Conservation (phyloP, 1,140 invertebrate species). For the Cydia pomonella region DNA sequence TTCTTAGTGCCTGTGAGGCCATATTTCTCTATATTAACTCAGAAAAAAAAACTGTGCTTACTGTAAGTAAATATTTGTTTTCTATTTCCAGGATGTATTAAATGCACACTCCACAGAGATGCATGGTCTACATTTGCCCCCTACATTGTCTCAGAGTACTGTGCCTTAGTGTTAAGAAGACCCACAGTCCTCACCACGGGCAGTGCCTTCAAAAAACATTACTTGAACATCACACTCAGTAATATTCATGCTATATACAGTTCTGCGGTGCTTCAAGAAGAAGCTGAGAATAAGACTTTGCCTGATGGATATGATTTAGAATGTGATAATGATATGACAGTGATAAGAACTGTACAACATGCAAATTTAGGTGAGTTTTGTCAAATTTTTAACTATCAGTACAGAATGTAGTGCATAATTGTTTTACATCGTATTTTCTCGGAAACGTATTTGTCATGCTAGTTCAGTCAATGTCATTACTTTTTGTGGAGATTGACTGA, state of each 20-base stretch:
- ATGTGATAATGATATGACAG: constrained; percentile 58
- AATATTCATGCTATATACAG: constrained; percentile 70
- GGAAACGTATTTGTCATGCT: no score
- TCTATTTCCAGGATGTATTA: constrained; percentile 64
- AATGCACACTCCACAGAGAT: constrained; percentile 74
- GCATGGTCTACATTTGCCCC: constrained; percentile 66
- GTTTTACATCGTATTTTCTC: no score
- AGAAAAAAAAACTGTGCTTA: neutral
- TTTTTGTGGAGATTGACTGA: no score
- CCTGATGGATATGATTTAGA: constrained; percentile 57
- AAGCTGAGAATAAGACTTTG: constrained; percentile 41
- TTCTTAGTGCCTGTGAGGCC: no score
- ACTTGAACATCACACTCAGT: constrained; percentile 69
- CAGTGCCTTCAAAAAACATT: constrained; percentile 71
- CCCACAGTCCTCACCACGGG: constrained; percentile 72
- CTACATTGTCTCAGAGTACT: constrained; percentile 67
- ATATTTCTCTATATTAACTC: neutral
- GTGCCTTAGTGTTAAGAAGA: constrained; percentile 61
- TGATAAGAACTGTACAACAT: constrained; percentile 55
- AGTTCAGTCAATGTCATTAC: no score
- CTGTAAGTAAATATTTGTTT: constrained; percentile 32
- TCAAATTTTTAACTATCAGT: neutral
- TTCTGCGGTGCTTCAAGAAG: constrained; percentile 52
- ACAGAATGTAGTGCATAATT: no score
- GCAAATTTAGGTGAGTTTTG: constrained; percentile 51